Percentiles rank a stretch among this genome's conserved stretches.
These are phyloP conservation scores for Octodon degus DNA, from an alignment of 2,113 vertebrate species.

Conservation along the genomic window DNA sequence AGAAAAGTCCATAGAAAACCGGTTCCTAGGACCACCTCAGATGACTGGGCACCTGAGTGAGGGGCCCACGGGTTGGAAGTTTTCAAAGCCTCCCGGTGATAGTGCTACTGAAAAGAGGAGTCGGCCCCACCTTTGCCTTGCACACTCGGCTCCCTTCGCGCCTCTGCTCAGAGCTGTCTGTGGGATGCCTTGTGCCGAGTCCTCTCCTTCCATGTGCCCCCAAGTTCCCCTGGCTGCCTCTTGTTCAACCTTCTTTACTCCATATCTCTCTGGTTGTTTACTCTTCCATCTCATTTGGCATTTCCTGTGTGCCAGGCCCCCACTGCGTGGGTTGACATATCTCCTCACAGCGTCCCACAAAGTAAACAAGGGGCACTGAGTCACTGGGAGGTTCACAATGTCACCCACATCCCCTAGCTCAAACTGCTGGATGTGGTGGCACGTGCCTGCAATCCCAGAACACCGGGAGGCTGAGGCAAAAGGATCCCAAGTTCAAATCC, in stretches of 20 bases:
- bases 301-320: not conserved
- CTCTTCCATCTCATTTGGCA: no score
- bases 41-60: not conserved
- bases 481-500: not conserved
- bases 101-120: not conserved
- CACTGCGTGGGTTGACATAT: fast-evolving
- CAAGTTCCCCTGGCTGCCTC: not conserved
- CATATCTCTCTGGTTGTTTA: not conserved
- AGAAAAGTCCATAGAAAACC: not conserved
- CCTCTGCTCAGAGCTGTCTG: not conserved
- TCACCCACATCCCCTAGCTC: not conserved
- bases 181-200: not conserved
- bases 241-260: no score
- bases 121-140: fast-evolving
- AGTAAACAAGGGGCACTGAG: not conserved
- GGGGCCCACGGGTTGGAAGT: not conserved
- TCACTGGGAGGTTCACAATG: not conserved
- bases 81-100: not conserved
- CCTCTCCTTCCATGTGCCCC: not conserved
- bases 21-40: not conserved
- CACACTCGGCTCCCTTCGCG: not conserved
- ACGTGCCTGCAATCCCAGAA: not conserved
- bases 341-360: not conserved
- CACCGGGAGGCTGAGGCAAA: not conserved
- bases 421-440: not conserved